Conservation (phyloP, 2,113 vertebrate genomes). For the Phyllopteryx taeniolatus region DNA sequence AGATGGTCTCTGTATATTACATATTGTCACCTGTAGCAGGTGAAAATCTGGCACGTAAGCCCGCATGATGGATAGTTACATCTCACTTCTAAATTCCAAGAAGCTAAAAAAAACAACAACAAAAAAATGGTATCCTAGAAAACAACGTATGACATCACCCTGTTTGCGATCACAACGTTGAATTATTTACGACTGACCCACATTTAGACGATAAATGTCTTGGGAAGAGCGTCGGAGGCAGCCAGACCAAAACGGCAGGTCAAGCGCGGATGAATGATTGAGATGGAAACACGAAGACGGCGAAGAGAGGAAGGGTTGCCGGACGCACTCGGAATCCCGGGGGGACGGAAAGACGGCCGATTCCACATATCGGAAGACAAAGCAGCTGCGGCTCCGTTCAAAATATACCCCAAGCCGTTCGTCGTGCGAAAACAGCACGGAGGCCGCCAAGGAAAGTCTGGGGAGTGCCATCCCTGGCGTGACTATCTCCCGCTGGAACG, state of each 20-base stretch:
- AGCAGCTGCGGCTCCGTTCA: slow-evolving; percentile 48
- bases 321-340: not conserved
- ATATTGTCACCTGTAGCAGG: not conserved
- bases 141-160: not conserved
- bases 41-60: not conserved
- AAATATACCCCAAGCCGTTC: slow-evolving; percentile 39
- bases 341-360: slow-evolving; percentile 29
- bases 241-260: slow-evolving; percentile 20
- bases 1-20: not conserved
- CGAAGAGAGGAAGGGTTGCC: not conserved
- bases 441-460: slow-evolving; percentile 22
- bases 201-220: slow-evolving; percentile 6
- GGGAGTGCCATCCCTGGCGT: slow-evolving; percentile 20
- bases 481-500: slow-evolving; percentile 2
- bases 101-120: not conserved
- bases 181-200: slow-evolving; percentile 1
- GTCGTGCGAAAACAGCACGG: slow-evolving; percentile 38
- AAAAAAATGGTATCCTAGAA: not conserved
- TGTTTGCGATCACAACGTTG: not conserved
- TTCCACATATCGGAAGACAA: slow-evolving; percentile 42
- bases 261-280: slow-evolving; percentile 18
- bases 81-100: not conserved
- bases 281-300: slow-evolving; percentile 8
- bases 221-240: slow-evolving; percentile 1
- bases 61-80: not conserved